Base-by-base conservation (phyloP, 1,140 invertebrate species). In the Tenebrio molitor region DNA sequence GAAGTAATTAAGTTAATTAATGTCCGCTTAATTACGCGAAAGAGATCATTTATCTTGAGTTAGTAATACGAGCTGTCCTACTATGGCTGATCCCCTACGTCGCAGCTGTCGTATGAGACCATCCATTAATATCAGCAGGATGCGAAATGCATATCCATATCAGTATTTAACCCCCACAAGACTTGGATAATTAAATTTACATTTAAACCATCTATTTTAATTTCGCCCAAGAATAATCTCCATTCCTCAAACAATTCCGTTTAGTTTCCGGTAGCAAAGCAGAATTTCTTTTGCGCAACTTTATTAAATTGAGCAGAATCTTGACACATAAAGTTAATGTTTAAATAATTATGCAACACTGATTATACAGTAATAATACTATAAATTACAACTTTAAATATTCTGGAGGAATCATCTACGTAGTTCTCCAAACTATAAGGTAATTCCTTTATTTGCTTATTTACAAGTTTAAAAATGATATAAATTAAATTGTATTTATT, bases 31-130 rank as follows among this genome's bases (percentile, higher is more conserved):
- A 65, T 65, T 65, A 65, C 39, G 62, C 7, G 62, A 65, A 65
- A 65, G 62, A 65, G 62, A 65, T 65, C 62, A 65, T 65, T 65
- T 65, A 65, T 65, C 62, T 65, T 65, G 19, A 41, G 62, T 19
- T 65, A 5, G 62, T 65, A 65, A 65, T 65, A 41, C 62, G 62
- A 65, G 62, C 39, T 12, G 25, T 19, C 58, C 58, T 50, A 50
- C 16, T 14, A 39, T 16, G 10, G 58, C 58, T 16, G 58, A 39
- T 15, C 62, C 39, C 34, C 33, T 58, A 42, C 62, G 62, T 65
- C 62, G 33, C 34, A 39, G 33, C 62, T 65, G 33, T 65, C 62
- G 34, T 65, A 39, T 41, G 62, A 65, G 62, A 65, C 34, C 33
- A 25, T 65, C 33, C 62, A 65, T 65, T 65, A 65, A 65, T 65